A percentile compares a stretch with the other conserved stretches of the same genome.
phyloP scores from a whole-genome alignment of 2,797 vertebrate genomes.

The Coregonus sp. region DNA sequence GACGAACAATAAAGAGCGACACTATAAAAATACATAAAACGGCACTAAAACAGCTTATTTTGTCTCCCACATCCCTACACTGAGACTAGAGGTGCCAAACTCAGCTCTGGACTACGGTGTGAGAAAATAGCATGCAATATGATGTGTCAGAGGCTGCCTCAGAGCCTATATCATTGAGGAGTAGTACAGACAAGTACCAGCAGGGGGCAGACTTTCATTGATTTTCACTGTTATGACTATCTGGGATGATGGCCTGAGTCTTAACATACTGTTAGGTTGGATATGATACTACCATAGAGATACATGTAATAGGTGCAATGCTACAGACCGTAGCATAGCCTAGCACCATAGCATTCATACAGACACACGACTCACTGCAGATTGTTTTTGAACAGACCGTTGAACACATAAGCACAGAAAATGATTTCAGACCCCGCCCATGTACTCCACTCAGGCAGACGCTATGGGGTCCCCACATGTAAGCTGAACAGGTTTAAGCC shows the following conservation, averaged over 20 bases:
- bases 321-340: not conserved
- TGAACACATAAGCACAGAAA: too few relatives aligned
- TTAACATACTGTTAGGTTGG: not conserved
- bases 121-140: conserved; percentile 10
- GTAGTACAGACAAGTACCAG: conserved; percentile 21
- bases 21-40: conserved; percentile 9
- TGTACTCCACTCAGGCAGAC: too few relatives aligned
- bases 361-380: too few relatives aligned
- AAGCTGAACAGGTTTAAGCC: too few relatives aligned
- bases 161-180: conserved; percentile 27
- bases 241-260: not conserved
- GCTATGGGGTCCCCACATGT: too few relatives aligned
- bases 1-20: not conserved
- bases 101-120: not conserved
- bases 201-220: conserved; percentile 32
- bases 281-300: not conserved
- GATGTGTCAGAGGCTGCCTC: conserved; percentile 5
- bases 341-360: too few relatives aligned
- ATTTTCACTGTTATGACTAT: conserved; percentile 7
- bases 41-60: not conserved
- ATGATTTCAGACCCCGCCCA: too few relatives aligned
- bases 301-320: not conserved
- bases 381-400: too few relatives aligned
- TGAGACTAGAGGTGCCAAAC: not conserved
- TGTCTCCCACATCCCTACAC: not conserved